Base-by-base conservation (phyloP, 2,797 vertebrate genomes). In the Pelodytes ibericus region DNA sequence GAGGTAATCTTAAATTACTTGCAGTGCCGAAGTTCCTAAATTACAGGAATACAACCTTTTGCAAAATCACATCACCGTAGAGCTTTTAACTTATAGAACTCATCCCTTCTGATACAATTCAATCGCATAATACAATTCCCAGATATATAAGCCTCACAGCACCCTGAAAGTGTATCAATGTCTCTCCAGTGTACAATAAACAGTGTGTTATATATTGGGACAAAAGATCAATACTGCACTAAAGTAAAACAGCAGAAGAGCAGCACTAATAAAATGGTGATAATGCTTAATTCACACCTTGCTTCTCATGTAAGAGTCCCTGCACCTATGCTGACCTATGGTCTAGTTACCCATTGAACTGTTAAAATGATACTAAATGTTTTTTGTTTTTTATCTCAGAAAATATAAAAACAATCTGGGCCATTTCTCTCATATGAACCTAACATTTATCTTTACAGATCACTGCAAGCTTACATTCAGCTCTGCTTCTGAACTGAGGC, bases 161-260 rank as follows among this genome's bases (percentile, higher is more conserved):
- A 58, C 51, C 57, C 75, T 58, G 26, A 60, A 59, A 77, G 33
- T 31, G 22, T 71, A 60, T 58, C 51, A 70, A 49, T 59, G 68
- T 22, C 61, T 71, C 68, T 77, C 75, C n/a, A 57, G 27, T 60
- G 51, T n/a, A 65, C 61, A 65, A 77, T 77, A 71, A 77, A 49
- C 20, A 25, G 39, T 15, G n/a, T 26, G 44, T 6, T 65, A 51
- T 51, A 10, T 58, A 13, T 63, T 63, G 33, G 58, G 49, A 58
- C 15, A 29, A 27, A 41, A 11, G 9, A 53, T 22, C 16, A 58
- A 59, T 9, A 18, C 5, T 11, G n/a, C 25, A 33, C 27, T 41
- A 18, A 51, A 68, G 22, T 44, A 36, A 29, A 49, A 51, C 13
- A 56, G 20, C 59, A 67, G 68, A 7, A 59, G 18, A 31, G 29